A percentile compares a stretch with the other conserved stretches of the same genome.
These are phyloP conservation scores for Anguilla rostrata DNA, from an alignment of 2,113 vertebrate species.

Conservation along the genomic window DNA sequence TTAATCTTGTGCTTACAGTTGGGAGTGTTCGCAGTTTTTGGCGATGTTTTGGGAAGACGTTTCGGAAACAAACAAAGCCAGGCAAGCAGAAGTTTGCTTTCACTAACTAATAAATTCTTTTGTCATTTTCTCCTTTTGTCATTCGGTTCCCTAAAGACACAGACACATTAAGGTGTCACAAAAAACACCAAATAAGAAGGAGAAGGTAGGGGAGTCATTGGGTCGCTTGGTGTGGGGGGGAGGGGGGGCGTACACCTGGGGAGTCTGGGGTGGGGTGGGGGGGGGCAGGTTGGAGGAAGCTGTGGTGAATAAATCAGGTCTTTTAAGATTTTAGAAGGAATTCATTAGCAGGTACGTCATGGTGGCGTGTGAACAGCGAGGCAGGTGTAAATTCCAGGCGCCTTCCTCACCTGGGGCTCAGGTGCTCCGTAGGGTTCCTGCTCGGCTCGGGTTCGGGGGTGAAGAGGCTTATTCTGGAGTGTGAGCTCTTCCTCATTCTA, in stretches of 20 bases:
- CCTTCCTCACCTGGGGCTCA: not conserved
- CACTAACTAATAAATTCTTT: conserved; percentile 58
- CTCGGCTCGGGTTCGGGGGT: no score
- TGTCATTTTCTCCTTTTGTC: conserved; percentile 34
- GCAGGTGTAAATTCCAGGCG: not conserved
- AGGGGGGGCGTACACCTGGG: not conserved
- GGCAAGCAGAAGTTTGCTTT: conserved; percentile 51
- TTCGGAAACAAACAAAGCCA: conserved; percentile 25
- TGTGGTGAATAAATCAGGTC: conserved; percentile 30
- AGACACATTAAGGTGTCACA: conserved; percentile 12
- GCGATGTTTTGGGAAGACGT: not conserved
- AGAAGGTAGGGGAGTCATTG: not conserved
- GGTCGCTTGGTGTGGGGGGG: not conserved
- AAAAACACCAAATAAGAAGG: conserved; percentile 13
- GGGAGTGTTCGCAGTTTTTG: not conserved
- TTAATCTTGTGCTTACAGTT: not conserved
- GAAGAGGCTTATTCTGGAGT: not conserved
- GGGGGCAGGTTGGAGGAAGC: not conserved
- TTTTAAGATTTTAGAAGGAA: conserved; percentile 20
- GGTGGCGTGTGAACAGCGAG: not conserved
- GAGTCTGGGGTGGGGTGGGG: not conserved
- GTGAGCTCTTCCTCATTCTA: not conserved
- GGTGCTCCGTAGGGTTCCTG: not conserved
- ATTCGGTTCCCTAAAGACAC: conserved; percentile 28
- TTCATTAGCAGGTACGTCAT: conserved; percentile 23